Conservation (phyloP, 2,797 vertebrate species). For the Pelodytes ibericus region DNA sequence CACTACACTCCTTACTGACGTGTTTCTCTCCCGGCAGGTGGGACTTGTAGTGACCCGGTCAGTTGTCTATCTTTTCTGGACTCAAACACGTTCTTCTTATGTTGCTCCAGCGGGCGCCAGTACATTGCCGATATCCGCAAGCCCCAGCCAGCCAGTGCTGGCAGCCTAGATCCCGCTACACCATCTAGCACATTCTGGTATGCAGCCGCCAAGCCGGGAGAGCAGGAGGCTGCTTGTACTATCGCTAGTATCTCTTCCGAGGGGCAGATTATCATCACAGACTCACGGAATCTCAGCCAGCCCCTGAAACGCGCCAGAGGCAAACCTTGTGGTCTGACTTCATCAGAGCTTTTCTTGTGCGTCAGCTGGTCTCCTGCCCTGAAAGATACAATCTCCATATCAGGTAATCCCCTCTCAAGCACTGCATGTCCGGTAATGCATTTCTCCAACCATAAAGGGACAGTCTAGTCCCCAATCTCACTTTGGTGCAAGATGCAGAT, state of each 20-base stretch:
- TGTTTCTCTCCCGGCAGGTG: conserved; percentile 17
- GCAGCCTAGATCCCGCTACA: fast-evolving
- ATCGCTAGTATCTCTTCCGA: conserved; percentile 76
- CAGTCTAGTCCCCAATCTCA: too few relatives aligned
- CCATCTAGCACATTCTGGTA: conserved; percentile 64
- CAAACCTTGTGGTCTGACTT: conserved; percentile 41
- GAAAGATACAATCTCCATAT: conserved; percentile 75
- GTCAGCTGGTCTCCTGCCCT: conserved; percentile 85
- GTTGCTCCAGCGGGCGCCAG: conserved; percentile 72
- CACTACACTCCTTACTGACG: too few relatives aligned
- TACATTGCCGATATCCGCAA: conserved; percentile 76
- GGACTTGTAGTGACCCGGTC: conserved; percentile 65
- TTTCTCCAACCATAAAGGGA: too few relatives aligned
- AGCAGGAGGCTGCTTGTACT: conserved; percentile 20
- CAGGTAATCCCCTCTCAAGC: conserved; percentile 73
- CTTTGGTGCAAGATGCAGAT: too few relatives aligned
- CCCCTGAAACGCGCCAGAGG: conserved; percentile 66
- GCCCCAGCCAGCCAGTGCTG: conserved; percentile 53
- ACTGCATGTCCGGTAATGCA: too few relatives aligned
- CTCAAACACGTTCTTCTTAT: conserved; percentile 68
- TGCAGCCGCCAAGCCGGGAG: conserved; percentile 56
- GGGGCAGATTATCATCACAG: conserved; percentile 73
- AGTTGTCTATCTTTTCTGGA: conserved; percentile 76
- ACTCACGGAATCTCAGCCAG: conserved; percentile 69
- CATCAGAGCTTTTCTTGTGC: conserved; percentile 62